These are phyloP conservation scores for Manis javanica DNA, from an alignment of 2,797 vertebrate species.

Conservation along the genomic window DNA sequence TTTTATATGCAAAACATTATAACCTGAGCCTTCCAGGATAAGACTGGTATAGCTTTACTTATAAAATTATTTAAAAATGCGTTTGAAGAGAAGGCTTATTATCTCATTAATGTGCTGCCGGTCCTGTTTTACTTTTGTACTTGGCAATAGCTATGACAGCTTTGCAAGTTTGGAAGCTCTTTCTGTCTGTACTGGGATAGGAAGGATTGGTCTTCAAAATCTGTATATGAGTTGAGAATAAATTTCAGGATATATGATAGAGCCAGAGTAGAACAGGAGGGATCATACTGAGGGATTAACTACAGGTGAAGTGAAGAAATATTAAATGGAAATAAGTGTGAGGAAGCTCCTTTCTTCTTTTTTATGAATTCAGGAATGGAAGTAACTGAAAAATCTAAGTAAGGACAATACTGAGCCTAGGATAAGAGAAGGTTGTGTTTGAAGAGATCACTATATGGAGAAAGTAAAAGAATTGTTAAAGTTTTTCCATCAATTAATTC, in stretches of 20 bases:
- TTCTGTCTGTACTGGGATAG: neutral
- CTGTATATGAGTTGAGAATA: neutral
- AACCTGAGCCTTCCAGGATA: neutral
- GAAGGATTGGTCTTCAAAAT: neutral
- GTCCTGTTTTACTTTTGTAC: neutral
- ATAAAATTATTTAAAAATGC: neutral
- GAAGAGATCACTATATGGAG: neutral
- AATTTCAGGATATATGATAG: neutral
- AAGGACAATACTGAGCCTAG: neutral
- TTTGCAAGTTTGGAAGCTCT: neutral
- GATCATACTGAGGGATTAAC: no score
- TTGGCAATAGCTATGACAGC: neutral
- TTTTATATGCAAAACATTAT: neutral
- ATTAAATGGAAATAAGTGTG: neutral
- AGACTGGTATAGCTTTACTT: neutral
- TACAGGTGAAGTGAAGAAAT: neutral
- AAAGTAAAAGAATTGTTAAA: neutral
- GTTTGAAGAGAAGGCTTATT: neutral
- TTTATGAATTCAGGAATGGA: neutral
- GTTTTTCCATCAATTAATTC: neutral
- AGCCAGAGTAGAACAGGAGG: neutral
- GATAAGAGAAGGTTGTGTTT: neutral
- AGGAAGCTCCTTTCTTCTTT: neutral
- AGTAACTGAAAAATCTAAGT: neutral
- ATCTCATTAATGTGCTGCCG: neutral